Evolutionary conservation across 2,888 invertebrate genomes (phyloP).

Genomic region (Leuctra nigra): DNA sequence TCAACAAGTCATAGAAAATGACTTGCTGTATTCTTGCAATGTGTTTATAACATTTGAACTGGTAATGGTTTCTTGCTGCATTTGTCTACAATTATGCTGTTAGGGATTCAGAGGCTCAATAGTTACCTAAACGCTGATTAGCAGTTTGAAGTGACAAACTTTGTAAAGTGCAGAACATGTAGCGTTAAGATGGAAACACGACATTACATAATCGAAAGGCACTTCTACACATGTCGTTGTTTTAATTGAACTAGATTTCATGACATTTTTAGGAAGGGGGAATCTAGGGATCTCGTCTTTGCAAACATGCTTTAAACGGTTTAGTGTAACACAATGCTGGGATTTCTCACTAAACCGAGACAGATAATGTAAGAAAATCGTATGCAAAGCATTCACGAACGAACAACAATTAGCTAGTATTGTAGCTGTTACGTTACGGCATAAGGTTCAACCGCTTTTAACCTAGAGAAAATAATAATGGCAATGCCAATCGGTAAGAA

Average conservation of each 20-base stretch:
- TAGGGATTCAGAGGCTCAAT: background rate
- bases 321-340: slow-evolving; percentile 25
- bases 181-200: background rate
- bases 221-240: slow-evolving; percentile 3
- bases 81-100: background rate
- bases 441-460: background rate
- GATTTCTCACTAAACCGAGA: slow-evolving; percentile 19
- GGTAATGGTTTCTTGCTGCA: background rate
- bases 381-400: slow-evolving; percentile 18
- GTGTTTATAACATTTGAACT: no score
- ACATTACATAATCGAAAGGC: background rate
- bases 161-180: background rate
- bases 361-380: slow-evolving; percentile 22
- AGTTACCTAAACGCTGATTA: background rate
- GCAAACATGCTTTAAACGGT: slow-evolving; percentile 18
- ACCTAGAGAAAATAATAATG: background rate
- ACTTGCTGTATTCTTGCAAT: background rate
- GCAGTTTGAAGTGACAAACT: background rate
- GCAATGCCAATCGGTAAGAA: background rate
- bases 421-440: slow-evolving; percentile 5
- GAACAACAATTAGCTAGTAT: slow-evolving; percentile 14
- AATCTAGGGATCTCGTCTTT: slow-evolving; percentile 27
- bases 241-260: slow-evolving; percentile 22
- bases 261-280: slow-evolving; percentile 28
- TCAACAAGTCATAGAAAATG: background rate